Conservation (phyloP, 2,113 vertebrate species). For the Fulmarus glacialis region DNA sequence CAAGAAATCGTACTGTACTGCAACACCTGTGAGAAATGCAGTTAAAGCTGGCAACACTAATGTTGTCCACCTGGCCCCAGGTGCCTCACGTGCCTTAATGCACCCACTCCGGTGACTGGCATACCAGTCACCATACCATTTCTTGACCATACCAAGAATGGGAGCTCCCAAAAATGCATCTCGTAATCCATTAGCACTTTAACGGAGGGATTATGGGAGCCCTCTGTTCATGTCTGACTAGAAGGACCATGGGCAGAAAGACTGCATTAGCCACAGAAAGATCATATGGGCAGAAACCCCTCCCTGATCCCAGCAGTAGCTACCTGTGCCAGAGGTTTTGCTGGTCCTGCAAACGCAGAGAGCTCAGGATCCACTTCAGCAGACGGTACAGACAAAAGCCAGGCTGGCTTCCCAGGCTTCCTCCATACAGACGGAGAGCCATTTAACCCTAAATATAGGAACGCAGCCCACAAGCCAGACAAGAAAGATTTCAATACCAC, state of each 20-base stretch:
- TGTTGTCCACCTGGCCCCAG: background rate
- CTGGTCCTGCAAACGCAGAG: background rate
- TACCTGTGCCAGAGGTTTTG: rapidly evolving
- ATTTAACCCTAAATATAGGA: background rate
- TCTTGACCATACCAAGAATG: background rate
- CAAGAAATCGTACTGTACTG: background rate
- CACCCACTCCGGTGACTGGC: background rate
- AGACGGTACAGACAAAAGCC: background rate
- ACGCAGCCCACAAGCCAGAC: background rate
- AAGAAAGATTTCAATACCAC: background rate
- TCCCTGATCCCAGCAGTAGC: background rate
- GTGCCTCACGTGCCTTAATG: background rate
- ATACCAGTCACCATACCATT: background rate
- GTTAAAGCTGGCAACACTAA: background rate
- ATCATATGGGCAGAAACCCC: background rate
- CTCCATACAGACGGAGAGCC: background rate
- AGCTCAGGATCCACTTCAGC: background rate
- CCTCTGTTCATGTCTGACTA: background rate
- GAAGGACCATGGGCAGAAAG: background rate
- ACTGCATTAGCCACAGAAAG: background rate
- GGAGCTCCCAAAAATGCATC: background rate
- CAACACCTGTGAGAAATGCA: background rate
- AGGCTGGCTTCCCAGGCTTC: background rate
- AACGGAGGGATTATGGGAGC: background rate
- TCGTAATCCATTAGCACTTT: background rate